These are phyloP conservation scores for Salpingus planirostris DNA, from an alignment of 2,888 invertebrate genomes.

Conservation along the genomic window DNA sequence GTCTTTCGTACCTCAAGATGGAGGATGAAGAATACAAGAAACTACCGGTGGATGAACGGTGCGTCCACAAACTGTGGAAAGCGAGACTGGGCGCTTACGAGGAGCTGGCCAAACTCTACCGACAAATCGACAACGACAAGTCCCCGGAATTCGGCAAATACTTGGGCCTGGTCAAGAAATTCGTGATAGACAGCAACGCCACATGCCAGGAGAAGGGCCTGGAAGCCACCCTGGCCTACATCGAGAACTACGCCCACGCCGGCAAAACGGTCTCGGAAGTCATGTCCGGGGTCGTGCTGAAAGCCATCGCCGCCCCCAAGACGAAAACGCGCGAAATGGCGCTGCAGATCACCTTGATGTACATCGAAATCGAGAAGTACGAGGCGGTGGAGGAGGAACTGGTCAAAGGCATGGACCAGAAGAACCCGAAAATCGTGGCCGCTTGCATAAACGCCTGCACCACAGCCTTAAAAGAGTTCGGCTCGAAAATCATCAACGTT, in stretches of 20 bases:
- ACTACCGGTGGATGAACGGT: constrained; percentile 81
- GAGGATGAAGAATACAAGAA: constrained; percentile 84
- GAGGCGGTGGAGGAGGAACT: constrained; percentile 85
- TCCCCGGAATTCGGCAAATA: constrained; percentile 91
- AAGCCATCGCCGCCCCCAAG: constrained; percentile 88
- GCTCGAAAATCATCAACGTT: constrained; percentile 80
- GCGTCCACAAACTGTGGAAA: constrained; percentile 93
- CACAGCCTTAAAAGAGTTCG: constrained; percentile 78
- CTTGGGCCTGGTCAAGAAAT: constrained; percentile 84
- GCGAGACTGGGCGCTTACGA: constrained; percentile 91
- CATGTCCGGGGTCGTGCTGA: constrained; percentile 64
- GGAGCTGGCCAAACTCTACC: constrained; percentile 82
- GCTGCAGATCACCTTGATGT: constrained; percentile 83
- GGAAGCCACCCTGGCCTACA: constrained; percentile 82
- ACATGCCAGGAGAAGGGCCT: constrained; percentile 93
- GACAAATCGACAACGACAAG: constrained; percentile 84
- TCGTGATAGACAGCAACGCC: constrained; percentile 90
- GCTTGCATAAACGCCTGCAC: constrained; percentile 72
- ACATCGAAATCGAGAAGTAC: constrained; percentile 91
- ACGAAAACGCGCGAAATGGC: constrained; percentile 87
- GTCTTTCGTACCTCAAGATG: constrained; percentile 43
- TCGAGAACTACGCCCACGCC: constrained; percentile 82
- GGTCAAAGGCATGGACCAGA: constrained; percentile 87
- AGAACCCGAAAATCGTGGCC: constrained; percentile 91
- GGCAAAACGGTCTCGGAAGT: constrained; percentile 87